Evolutionary conservation across 2,113 vertebrate species (phyloP), one percentile per base, ranked within the genome.

Genomic region (Caretta caretta): DNA sequence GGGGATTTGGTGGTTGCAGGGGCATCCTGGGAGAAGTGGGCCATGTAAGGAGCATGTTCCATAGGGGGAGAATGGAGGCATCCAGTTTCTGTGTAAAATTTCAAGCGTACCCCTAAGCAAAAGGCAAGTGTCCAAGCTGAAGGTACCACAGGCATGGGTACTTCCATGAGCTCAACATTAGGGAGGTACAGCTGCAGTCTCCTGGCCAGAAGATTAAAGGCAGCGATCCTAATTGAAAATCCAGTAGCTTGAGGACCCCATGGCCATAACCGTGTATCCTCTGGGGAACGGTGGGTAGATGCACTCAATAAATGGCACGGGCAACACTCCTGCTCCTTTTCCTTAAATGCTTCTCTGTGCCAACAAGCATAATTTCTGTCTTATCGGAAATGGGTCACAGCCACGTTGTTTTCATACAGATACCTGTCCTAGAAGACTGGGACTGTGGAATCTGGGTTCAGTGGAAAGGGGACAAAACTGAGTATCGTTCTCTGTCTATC

Each of bases 401-500:
- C 93, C 93, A 96, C 88, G 90, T 96, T 97, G 97, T 94, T 97
- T 96, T 96, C 94, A 92, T 53, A 76, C 88, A 93, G 93, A 94
- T 89, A 90, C 94, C 87, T 86, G 90, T 88, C 93, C 94, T 83
- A 90, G 95, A 0, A 0, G 2, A 87, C 84, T 88, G 90, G 92
- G 94, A 16, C 78, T 93, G 80, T 92, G 25, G 92, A 93, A 96
- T 96, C 84, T 92, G 87, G 91, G 84, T 88, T 96, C 86, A 50
- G 72, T 0, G 20, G 93, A 96, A 95, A 92, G 59, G 87, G 91
- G 93, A 84, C 7, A 49, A 90, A 8, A 82, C 78, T 11, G 89
- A 75, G 69, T 42, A 93, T 87, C 87, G 82, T 81, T 76, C 86
- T 50, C 31, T 5, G 46, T 87, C 72, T 27, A 84, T 83, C 93